Conservation (phyloP, 1,140 invertebrate genomes). For the Zaprionus ghesquierei region DNA sequence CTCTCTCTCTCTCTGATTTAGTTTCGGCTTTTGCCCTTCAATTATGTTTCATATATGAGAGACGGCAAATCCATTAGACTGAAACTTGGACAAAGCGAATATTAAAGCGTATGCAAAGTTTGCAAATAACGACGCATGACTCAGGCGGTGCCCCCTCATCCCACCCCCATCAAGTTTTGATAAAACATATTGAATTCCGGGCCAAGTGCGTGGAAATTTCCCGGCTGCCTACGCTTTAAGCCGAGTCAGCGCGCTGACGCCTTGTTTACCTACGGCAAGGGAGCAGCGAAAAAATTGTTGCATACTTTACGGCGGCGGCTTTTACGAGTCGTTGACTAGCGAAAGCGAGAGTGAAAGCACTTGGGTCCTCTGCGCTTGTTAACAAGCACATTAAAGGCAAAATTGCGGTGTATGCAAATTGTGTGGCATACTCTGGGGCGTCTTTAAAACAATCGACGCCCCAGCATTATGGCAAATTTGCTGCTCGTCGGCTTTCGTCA, state of each 20-base stretch:
- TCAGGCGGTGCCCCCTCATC: neutral
- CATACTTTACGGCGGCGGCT: constrained; percentile 21
- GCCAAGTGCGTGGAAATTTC: constrained; percentile 23
- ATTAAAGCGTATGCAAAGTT: neutral
- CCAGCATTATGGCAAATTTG: constrained; percentile 12
- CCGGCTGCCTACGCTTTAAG: constrained; percentile 23
- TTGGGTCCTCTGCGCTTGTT: constrained; percentile 20
- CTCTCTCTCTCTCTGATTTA: neutral
- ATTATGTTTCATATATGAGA: constrained; percentile 5
- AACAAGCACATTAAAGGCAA: constrained; percentile 50
- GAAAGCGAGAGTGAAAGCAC: neutral
- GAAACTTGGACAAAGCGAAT: constrained; percentile 22
- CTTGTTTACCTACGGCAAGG: neutral
- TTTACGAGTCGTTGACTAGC: constrained; percentile 20
- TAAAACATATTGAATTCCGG: neutral
- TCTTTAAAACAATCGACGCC: constrained; percentile 19
- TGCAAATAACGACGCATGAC: neutral
- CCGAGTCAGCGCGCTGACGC: constrained; percentile 2
- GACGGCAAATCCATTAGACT: constrained; percentile 55
- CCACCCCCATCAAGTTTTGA: constrained; percentile 40
- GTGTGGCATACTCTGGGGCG: constrained; percentile 40
- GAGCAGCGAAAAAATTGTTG: constrained; percentile 38
- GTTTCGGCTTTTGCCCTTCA: neutral
- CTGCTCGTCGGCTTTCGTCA: neutral
- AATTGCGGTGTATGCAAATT: constrained; percentile 54